Evolutionary conservation across 2,113 vertebrate genomes (phyloP).

Genomic region (Notothenia rossii): DNA sequence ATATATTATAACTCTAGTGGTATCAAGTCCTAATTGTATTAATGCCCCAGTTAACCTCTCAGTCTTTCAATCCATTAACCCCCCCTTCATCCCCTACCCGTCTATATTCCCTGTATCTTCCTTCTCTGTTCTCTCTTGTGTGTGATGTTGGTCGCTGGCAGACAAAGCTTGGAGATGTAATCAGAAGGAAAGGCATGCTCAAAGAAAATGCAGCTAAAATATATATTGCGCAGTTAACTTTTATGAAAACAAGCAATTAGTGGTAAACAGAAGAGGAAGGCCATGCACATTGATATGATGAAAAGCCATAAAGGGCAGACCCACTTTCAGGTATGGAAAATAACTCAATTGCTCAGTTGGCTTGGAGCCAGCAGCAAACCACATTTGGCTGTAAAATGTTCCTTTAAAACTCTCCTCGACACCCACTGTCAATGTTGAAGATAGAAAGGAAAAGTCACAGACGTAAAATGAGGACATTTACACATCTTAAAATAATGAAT

Average conservation of each 20-base stretch:
- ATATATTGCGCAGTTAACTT: not conserved
- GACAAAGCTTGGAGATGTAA: not conserved
- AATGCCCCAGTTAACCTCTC: not conserved
- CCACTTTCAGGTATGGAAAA: slow-evolving; percentile 19
- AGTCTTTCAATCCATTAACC: not conserved
- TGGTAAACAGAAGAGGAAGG: not conserved
- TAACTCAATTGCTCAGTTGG: not conserved
- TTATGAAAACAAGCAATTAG: not conserved
- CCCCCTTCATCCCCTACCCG: not conserved
- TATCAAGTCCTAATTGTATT: not conserved
- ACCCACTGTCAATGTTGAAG: not conserved
- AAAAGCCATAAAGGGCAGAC: slow-evolving; percentile 20
- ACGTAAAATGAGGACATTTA: not conserved
- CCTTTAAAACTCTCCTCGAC: not conserved
- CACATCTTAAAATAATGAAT: not conserved
- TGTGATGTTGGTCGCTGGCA: not conserved
- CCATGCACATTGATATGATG: slow-evolving; percentile 11
- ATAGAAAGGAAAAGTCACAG: no score
- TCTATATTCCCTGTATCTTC: slow-evolving; percentile 1
- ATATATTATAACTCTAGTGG: not conserved
- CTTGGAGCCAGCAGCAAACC: slow-evolving; percentile 3
- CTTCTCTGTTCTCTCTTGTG: not conserved
- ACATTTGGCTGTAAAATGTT: slow-evolving; percentile 8
- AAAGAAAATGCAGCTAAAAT: slow-evolving; percentile 23
- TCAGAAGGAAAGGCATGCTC: slow-evolving; percentile 16